Evolutionary conservation across 1,140 invertebrate genomes (phyloP), one percentile per base, ranked within the genome.

Genomic region (Lepidostoma basale): DNA sequence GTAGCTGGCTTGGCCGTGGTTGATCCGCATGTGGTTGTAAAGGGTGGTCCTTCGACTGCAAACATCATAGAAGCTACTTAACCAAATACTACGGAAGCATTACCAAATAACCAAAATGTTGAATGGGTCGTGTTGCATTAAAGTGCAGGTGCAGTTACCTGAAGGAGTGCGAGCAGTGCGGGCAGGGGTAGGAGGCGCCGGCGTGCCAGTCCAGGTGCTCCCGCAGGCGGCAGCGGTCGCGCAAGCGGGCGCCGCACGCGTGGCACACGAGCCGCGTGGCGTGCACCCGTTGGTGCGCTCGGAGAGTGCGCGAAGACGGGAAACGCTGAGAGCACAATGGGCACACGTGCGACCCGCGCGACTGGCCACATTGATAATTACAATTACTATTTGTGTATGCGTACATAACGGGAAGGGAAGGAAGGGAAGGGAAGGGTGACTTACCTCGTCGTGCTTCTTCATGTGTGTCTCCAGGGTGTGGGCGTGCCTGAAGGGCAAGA

Each of bases 381-480:
- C 8, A 45, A 16, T n/a, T n/a, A 18, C 3, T 14, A 45, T 16
- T 3, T 45, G 10, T n/a, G 44, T 45, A 16, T 3, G 3, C 20
- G 10, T 2, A 16, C 9, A 3, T 3, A 18, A 22, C 9, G 2
- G 44, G 14, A 18, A 45, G 1, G 18, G 14, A 1, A 9, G 20
- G 10, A 14, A 9, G 44, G 10, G 8, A 18, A n/a, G 10, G 18
- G n/a, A 0, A 23, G 18, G 10, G n/a, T 8, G 9, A 45, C 5
- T 63, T 64, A 81, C 80, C 77, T 78, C 74, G 59, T 62, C 75
- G 63, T 82, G 80, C 64, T 70, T 76, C 49, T 75, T 72, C 77
- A 81, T 76, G 58, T 82, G 80, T 30, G 74, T 79, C 0, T 80
- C 75, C 25, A 76, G 77, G 16, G 74, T 75, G 1, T 74, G 74